A percentile compares a stretch with the other conserved stretches of the same genome.
Conservation (phyloP, 2,113 vertebrate species). For the Nibea albiflora region DNA sequence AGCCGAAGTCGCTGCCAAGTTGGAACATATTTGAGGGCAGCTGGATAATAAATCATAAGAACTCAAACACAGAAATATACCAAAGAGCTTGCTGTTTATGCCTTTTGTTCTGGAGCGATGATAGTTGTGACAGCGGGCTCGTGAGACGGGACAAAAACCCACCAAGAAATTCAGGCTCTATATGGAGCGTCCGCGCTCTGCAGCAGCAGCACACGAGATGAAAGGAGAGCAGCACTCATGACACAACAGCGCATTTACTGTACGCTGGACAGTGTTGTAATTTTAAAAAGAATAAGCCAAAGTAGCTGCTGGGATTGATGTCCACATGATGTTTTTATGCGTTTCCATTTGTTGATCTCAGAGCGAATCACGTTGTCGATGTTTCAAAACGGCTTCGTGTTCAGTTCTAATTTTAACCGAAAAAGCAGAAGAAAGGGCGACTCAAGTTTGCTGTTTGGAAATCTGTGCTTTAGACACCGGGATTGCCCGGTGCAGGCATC, state of each 20-base stretch:
- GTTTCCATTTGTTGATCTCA: background rate
- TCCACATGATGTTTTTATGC: background rate
- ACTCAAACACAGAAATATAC: conserved; percentile 62
- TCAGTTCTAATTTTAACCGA: background rate
- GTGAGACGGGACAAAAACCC: conserved; percentile 26
- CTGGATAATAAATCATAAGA: conserved; percentile 67
- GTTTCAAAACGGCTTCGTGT: background rate
- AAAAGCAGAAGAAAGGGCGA: background rate
- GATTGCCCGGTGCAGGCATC: background rate
- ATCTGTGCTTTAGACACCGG: background rate
- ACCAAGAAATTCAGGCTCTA: conserved; percentile 25
- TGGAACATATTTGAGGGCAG: conserved; percentile 68
- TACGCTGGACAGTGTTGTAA: background rate
- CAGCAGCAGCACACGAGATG: background rate
- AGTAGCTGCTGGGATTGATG: background rate
- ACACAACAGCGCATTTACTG: conserved; percentile 2
- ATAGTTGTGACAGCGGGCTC: conserved; percentile 50
- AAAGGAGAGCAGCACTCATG: conserved; percentile 24
- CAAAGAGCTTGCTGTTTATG: conserved; percentile 49
- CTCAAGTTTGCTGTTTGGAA: background rate
- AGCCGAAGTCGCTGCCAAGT: conserved; percentile 60
- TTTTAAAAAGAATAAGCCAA: background rate
- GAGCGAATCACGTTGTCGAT: background rate
- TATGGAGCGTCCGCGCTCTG: background rate
- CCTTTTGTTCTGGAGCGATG: conserved; percentile 61